Conservation (phyloP, 2,888 invertebrate species). For the Cheiracanthium punctorium region DNA sequence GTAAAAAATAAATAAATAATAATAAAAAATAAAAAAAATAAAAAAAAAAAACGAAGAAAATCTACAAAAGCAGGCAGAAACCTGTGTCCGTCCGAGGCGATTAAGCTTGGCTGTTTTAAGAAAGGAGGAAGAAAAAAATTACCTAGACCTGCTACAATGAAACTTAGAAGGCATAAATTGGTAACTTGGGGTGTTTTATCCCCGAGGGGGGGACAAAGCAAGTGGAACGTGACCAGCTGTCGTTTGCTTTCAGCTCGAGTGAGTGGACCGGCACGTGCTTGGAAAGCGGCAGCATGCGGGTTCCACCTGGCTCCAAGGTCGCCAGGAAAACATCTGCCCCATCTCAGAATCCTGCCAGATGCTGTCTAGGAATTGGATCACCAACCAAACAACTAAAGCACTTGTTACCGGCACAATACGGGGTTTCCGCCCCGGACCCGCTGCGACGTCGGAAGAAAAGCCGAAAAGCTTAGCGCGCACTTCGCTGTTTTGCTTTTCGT, state of each 20-base stretch:
- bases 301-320: conserved; percentile 13
- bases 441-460: not conserved
- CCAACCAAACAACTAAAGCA: not conserved
- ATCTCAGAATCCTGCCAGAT: conserved; percentile 1
- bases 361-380: conserved; percentile 10
- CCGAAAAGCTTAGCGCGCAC: no score
- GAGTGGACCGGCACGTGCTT: conserved; percentile 3
- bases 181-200: not conserved
- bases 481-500: not conserved
- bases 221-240: conserved; percentile 10
- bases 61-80: not conserved
- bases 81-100: not conserved
- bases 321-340: not conserved
- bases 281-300: conserved; percentile 6
- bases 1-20: no score
- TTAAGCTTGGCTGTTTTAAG: not conserved
- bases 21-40: no score
- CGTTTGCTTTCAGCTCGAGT: not conserved
- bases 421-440: conserved; percentile 1
- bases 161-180: not conserved
- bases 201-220: not conserved
- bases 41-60: no score
- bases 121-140: not conserved
- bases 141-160: not conserved
- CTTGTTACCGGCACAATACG: not conserved